Percentiles rank a stretch among this genome's conserved stretches.
Evolutionary conservation across 2,797 vertebrate species (phyloP).

Genomic region (Urosaurus nigricauda): DNA sequence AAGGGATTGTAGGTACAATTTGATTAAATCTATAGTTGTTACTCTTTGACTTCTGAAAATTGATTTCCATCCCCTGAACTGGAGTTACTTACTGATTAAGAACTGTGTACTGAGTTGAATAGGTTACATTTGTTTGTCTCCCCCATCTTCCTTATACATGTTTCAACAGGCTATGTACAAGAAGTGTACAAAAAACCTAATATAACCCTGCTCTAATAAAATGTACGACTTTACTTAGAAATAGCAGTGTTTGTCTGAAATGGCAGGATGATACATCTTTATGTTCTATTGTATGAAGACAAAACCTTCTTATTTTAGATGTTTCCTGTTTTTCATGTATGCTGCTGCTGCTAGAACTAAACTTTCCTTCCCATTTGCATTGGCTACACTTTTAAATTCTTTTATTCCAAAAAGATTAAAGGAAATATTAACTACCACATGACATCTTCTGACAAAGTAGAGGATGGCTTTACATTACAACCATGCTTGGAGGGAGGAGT

Average conservation of each 20-base stretch:
- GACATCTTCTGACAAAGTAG: neutral
- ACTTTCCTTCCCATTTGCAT: constrained; percentile 72
- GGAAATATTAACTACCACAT: neutral
- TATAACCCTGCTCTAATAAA: constrained; percentile 61
- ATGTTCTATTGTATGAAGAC: constrained; percentile 76
- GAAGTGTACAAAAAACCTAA: constrained; percentile 48
- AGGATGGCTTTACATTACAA: neutral
- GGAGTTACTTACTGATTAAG: constrained; percentile 76
- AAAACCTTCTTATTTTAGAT: constrained; percentile 77
- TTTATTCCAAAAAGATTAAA: constrained; percentile 64
- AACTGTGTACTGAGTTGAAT: constrained; percentile 64
- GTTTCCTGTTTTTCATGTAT: constrained; percentile 78
- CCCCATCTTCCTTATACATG: constrained; percentile 60
- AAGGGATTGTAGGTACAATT: constrained; percentile 79
- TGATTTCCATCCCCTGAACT: constrained; percentile 70
- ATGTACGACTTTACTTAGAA: constrained; percentile 54
- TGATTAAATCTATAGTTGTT: constrained; percentile 81
- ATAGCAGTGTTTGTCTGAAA: constrained; percentile 71
- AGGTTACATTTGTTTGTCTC: constrained; percentile 56
- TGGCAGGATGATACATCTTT: constrained; percentile 79
- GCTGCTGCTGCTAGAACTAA: constrained; percentile 74
- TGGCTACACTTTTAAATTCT: constrained; percentile 53
- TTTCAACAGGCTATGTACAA: constrained; percentile 58
- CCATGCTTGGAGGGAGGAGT: neutral
- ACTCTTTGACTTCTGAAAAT: constrained; percentile 80